These are phyloP conservation scores for Phataginus tricuspis DNA, from an alignment of 2,797 vertebrate genomes.

Conservation along the genomic window DNA sequence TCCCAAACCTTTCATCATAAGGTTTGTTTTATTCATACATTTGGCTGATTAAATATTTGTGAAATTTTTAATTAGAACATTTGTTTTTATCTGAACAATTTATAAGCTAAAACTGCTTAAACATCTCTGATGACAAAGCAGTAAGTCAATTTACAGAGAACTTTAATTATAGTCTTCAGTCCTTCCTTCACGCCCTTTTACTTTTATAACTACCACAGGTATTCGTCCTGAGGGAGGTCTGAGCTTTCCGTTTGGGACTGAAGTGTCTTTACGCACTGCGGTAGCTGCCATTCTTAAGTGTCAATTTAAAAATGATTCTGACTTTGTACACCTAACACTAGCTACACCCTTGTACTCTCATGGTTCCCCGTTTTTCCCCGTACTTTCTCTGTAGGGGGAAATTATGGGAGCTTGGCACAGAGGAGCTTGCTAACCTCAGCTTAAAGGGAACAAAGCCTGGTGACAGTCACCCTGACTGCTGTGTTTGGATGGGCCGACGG, in stretches of 20 bases:
- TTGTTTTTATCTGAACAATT: neutral
- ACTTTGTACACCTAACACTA: neutral
- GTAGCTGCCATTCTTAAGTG: neutral
- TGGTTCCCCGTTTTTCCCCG: neutral
- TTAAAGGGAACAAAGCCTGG: neutral
- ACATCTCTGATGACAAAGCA: neutral
- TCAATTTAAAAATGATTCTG: neutral
- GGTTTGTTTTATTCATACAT: neutral
- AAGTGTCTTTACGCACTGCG: neutral
- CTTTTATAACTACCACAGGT: neutral
- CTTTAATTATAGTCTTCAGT: neutral
- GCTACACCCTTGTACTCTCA: neutral
- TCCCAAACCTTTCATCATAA: neutral
- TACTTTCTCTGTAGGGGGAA: neutral
- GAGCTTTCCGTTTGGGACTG: neutral
- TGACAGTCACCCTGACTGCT: neutral
- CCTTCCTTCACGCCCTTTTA: neutral
- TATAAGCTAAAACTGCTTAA: neutral
- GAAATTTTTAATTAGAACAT: neutral
- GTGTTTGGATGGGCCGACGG: neutral
- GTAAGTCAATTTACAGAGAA: neutral
- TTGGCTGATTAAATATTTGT: neutral
- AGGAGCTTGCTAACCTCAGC: neutral
- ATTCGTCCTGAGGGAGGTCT: accelerated
- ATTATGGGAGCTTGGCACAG: neutral